Conservation (phyloP, 2,113 vertebrate species). For the Nymphicus hollandicus region DNA sequence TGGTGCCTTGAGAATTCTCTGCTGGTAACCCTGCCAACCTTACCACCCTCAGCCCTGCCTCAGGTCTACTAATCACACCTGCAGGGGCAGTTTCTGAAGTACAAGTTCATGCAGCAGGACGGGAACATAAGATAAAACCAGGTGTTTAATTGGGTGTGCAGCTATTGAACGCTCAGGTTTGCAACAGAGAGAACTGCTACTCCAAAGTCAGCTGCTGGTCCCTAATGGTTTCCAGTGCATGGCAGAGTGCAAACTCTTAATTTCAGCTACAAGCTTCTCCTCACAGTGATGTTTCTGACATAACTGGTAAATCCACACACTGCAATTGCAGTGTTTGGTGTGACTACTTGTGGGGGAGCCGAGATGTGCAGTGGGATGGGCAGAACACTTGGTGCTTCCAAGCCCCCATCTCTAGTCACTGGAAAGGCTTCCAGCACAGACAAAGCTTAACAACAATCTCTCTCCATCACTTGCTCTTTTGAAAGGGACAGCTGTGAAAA, state of each 20-base stretch:
- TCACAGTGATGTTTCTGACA: background rate
- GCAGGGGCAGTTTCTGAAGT: background rate
- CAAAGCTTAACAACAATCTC: background rate
- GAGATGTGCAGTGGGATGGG: fast-evolving
- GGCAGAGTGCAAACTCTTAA: background rate
- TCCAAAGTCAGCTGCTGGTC: background rate
- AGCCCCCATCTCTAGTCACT: background rate
- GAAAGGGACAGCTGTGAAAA: background rate
- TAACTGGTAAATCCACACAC: background rate
- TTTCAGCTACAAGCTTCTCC: background rate
- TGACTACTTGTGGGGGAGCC: background rate
- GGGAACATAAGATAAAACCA: background rate
- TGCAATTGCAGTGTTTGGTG: background rate
- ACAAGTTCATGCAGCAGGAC: background rate
- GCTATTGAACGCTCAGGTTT: background rate
- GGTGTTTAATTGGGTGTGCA: background rate
- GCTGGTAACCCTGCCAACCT: background rate
- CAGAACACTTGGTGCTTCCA: background rate
- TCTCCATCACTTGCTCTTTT: background rate
- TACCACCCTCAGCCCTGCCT: background rate
- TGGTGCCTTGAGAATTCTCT: background rate
- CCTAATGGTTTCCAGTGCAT: background rate
- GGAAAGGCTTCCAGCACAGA: background rate
- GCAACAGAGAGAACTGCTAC: background rate
- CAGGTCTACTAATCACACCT: background rate